phyloP scores from a whole-genome alignment of 2,797 vertebrate species.

The Neosilurus mollespiculum region DNA sequence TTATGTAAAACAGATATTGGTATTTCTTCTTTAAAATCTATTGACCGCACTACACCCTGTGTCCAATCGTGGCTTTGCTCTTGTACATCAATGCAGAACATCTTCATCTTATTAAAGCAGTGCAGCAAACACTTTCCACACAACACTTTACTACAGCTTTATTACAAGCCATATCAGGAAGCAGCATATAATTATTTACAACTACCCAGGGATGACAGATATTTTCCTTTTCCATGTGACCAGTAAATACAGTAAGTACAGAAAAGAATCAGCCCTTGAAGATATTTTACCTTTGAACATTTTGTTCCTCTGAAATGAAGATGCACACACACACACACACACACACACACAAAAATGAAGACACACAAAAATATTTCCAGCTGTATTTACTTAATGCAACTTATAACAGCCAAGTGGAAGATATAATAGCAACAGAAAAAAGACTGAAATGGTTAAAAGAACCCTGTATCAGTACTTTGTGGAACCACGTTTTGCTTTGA shows the following conservation, averaged over 20 bases:
- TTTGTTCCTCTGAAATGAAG: too few species aligned
- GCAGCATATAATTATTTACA: conserved; percentile 32
- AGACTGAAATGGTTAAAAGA: too few species aligned
- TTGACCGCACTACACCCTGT: not conserved
- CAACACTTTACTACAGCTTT: conserved; percentile 35
- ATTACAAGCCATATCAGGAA: conserved; percentile 28
- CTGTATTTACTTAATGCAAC: too few species aligned
- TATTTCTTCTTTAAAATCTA: not conserved
- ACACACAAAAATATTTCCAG: too few species aligned
- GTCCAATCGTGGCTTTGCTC: not conserved
- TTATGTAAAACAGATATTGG: not conserved
- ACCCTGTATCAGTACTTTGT: too few species aligned
- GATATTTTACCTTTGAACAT: too few species aligned
- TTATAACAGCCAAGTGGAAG: too few species aligned
- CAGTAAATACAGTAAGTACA: not conserved
- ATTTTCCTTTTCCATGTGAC: not conserved
- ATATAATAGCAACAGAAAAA: too few species aligned
- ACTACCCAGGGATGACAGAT: conserved; percentile 35
- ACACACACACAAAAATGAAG: too few species aligned
- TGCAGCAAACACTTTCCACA: conserved; percentile 40
- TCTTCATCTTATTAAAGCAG: not conserved
- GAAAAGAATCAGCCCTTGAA: too few species aligned
- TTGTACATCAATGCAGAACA: conserved; percentile 15
- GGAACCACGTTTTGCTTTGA: too few species aligned
- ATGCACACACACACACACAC: too few species aligned